Evolutionary conservation across 1,140 invertebrate genomes (phyloP), one percentile per base, ranked within the genome.

Genomic region (Drosophila kikkawai): DNA sequence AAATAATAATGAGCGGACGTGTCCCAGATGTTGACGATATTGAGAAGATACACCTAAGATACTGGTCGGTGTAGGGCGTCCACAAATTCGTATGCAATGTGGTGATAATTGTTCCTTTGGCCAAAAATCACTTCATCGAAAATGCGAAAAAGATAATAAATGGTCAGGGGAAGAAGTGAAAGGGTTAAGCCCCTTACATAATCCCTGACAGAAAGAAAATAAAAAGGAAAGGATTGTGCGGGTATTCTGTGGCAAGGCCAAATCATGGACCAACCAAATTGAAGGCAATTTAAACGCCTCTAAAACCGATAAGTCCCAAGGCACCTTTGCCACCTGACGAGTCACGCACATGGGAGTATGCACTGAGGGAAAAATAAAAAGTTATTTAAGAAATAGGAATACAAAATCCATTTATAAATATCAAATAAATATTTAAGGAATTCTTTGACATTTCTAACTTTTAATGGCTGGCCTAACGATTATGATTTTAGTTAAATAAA

Each of bases 1-100:
- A 87, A 87, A 87, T 87, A 87, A 80, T 83, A 83, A 80, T 71
- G 80, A 87, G 78, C 60, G 61, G 66, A 88, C 80, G 85, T 87
- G 84, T 66, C 79, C 50, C 61, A 70, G 65, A 83, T 87, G 65
- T 68, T 56, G 63, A 60, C 51, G 53, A 51, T 55, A 22, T 37
- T 37, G 13, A 11, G 3, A 9, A 39, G 34, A 15, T 39, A 39
- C 36, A 37, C 36, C 12, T 0, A 19, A 53, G 51, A 36, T 15
- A 53, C 17, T 34, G 11, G 36, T 26, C 19, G 45, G 26, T 19
- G n/a, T 29, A 32, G 53, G 67, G 44, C 69, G 69, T 37, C 22
- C 61, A 36, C 59, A 48, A 68, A 47, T 79, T 69, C 29, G 75
- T 57, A 57, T 53, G 53, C 48, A 57, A 61, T 66, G 53, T 56